Evolutionary conservation across 2,888 invertebrate species (phyloP), one percentile per base, ranked within the genome.

Genomic region (Ochropacha duplaris): DNA sequence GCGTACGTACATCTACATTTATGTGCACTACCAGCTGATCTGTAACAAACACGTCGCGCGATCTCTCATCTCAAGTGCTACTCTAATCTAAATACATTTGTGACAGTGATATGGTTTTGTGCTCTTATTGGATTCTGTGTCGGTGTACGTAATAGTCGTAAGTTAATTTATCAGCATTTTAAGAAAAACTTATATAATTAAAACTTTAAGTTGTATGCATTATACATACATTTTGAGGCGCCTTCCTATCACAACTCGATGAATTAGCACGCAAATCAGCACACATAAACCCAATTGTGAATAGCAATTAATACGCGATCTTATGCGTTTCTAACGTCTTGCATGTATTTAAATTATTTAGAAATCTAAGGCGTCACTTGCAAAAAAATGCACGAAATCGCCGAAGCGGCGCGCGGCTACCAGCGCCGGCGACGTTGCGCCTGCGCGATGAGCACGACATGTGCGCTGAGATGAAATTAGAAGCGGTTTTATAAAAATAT

Each of bases 341-440:
- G 90, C 87, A 80, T 83, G 87, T 89, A 91, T 91, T 90, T 89
- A 91, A 90, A 92, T 92, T 87, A 90, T 91, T 91, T 92, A 92
- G 92, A 92, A 92, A 92, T 85, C 89, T 76, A 76, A 84, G 86
- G 84, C 83, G 84, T 85, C 90, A 84, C 79, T 86, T 88, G 90
- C 81, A 34, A 84, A 84, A 88, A 91, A 90, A 86, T 85, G 89
- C 84, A 89, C 85, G 88, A 87, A 88, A 86, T 83, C 91, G 87
- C 49, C 87, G 83, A 74, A 88, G 90, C 90, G 88, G 71, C 78
- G 79, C 85, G 78, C 69, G 12, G 22, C 52, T 14, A 31, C 62
- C 68, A 74, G 71, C 78, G 44, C 19, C 36, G 36, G 36, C 36
- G 31, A 31, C 36, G 36, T 24, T 5, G 65, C 56, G 68, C 64